phyloP scores from a whole-genome alignment of 2,888 invertebrate genomes.

The Cerastoderma edule region DNA sequence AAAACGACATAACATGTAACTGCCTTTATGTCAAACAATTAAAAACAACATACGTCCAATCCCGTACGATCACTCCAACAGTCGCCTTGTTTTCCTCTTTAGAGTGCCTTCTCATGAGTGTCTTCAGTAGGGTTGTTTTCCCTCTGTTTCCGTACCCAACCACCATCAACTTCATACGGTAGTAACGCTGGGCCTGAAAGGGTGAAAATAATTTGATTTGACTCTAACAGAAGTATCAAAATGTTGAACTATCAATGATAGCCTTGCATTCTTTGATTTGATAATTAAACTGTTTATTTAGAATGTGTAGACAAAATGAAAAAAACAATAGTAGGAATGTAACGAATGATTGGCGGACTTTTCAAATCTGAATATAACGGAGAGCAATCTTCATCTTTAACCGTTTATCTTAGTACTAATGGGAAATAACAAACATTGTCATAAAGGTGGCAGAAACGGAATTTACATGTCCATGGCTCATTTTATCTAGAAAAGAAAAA shows the following conservation, averaged over 20 bases:
- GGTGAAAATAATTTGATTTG: not conserved
- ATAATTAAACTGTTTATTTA: not conserved
- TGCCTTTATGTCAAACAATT: not conserved
- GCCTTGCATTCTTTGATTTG: not conserved
- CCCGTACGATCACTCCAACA: slow-evolving; percentile 80
- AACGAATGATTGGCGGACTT: not conserved
- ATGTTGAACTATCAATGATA: not conserved
- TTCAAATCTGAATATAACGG: no score
- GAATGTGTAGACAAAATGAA: no score
- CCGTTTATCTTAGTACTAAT: no score
- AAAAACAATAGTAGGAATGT: no score
- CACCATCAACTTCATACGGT: slow-evolving; percentile 82
- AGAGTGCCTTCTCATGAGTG: slow-evolving; percentile 71
- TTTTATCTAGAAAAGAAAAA: not conserved
- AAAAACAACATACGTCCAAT: slow-evolving; percentile 77
- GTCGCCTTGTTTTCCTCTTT: slow-evolving; percentile 69
- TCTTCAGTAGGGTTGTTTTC: slow-evolving; percentile 78
- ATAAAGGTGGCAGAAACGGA: no score
- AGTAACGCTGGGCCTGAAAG: slow-evolving; percentile 78
- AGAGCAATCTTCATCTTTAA: no score
- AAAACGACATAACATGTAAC: no score
- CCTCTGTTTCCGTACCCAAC: slow-evolving; percentile 81
- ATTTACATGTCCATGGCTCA: no score
- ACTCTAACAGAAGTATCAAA: not conserved
- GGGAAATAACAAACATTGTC: no score